phyloP scores from a whole-genome alignment of 2,888 invertebrate species.

The Erpobdella octoculata region DNA sequence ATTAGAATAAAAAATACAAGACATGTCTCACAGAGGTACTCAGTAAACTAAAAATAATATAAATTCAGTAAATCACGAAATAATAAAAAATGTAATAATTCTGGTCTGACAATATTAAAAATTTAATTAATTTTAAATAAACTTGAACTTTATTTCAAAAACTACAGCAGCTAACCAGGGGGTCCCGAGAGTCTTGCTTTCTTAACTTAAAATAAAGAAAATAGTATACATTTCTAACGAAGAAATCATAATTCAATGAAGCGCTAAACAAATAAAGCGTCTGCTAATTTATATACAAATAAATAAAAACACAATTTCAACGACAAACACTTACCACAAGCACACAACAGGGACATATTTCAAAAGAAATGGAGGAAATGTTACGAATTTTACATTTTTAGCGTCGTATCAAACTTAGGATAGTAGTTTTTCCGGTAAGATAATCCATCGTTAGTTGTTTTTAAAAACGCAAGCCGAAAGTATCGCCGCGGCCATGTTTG shows the following conservation, averaged over 20 bases:
- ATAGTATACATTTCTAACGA: slow-evolving; percentile 38
- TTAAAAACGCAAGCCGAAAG: no score
- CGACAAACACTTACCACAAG: slow-evolving; percentile 33
- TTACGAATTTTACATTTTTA: no score
- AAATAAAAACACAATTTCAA: not conserved
- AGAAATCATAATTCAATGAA: slow-evolving; percentile 3
- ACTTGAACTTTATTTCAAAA: not conserved
- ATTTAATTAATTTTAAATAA: not conserved
- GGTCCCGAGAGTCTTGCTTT: slow-evolving; percentile 77
- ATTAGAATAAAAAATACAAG: no score
- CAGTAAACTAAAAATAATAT: no score
- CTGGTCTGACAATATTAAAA: not conserved
- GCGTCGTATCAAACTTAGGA: no score
- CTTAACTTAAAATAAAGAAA: slow-evolving; percentile 74
- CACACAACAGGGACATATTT: slow-evolving; percentile 35
- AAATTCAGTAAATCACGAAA: no score
- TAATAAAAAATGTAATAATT: not conserved
- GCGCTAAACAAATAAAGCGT: slow-evolving; percentile 12
- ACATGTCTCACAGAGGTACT: no score
- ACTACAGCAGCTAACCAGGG: slow-evolving; percentile 61
- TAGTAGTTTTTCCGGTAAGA: no score
- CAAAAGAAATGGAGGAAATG: not conserved
- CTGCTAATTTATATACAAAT: not conserved
- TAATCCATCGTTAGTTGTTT: no score
- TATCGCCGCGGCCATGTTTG: slow-evolving; percentile 20